A percentile compares a stretch with the other conserved stretches of the same genome.
phyloP scores from a whole-genome alignment of 1,140 invertebrate genomes.

The Ericerus pela region DNA sequence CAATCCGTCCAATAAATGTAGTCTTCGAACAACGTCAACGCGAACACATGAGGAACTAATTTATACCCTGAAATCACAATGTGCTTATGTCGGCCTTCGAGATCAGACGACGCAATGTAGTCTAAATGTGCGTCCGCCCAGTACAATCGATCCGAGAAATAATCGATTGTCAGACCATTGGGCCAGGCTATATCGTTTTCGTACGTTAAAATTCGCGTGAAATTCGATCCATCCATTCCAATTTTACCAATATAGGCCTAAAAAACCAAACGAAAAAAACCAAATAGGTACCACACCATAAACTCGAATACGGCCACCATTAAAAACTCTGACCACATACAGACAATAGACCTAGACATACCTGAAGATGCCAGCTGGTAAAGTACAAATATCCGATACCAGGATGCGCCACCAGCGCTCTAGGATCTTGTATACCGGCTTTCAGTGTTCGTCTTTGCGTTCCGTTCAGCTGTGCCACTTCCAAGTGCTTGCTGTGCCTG shows the following conservation, averaged over 20 bases:
- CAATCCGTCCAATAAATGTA: constrained; percentile 96
- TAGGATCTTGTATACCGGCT: constrained; percentile 74
- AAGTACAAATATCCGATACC: constrained; percentile 88
- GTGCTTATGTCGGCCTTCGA: constrained; percentile 73
- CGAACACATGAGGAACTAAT: constrained; percentile 82
- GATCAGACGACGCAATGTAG: constrained; percentile 85
- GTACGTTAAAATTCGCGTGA: constrained; percentile 75
- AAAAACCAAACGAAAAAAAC: too few species aligned
- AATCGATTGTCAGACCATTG: constrained; percentile 92
- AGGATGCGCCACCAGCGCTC: constrained; percentile 88
- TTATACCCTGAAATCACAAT: constrained; percentile 59
- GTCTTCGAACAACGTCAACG: constrained; percentile 84
- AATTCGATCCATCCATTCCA: constrained; percentile 90
- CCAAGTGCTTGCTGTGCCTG: constrained; percentile 80
- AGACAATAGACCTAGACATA: too few species aligned
- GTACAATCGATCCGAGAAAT: constrained; percentile 84
- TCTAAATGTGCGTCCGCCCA: constrained; percentile 98
- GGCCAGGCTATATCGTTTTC: constrained; percentile 95
- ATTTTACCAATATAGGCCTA: constrained; percentile 93
- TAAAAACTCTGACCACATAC: too few species aligned
- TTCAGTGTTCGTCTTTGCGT: constrained; percentile 77
- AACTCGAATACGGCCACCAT: too few species aligned
- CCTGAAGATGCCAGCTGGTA: constrained; percentile 82
- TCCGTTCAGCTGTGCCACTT: constrained; percentile 84
- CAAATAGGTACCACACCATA: too few species aligned